A percentile compares a stretch with the other conserved stretches of the same genome.
phyloP scores from a whole-genome alignment of 1,140 invertebrate genomes.

The Spodoptera frugiperda region DNA sequence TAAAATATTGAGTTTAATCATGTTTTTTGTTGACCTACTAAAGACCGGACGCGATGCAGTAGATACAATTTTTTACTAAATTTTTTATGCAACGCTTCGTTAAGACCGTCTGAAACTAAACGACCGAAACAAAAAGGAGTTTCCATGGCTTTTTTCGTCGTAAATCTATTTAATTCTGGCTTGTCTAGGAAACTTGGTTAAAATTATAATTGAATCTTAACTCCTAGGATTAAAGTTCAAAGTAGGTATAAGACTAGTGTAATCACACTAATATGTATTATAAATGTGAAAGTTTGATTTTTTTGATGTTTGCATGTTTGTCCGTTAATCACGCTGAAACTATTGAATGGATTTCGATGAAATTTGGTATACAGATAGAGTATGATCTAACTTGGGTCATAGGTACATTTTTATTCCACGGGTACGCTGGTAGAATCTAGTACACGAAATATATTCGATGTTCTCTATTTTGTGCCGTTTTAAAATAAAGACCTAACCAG shows the following conservation, averaged over 20 bases:
- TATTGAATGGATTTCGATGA: too few relatives aligned
- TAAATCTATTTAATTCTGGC: neutral
- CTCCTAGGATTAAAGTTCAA: neutral
- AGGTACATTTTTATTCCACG: too few relatives aligned
- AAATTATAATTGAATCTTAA: conserved; percentile 10
- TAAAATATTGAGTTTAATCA: neutral
- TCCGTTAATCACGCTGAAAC: too few relatives aligned
- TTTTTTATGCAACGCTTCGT: conserved; percentile 49
- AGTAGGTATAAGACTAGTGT: too few relatives aligned
- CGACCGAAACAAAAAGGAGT: conserved; percentile 38
- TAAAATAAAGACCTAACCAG: neutral
- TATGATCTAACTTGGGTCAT: too few relatives aligned
- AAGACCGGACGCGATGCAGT: conserved; percentile 29
- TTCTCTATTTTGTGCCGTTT: neutral
- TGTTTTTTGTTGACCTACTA: conserved; percentile 27
- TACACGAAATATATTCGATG: neutral
- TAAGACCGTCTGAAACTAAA: conserved; percentile 56
- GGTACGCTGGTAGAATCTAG: too few relatives aligned
- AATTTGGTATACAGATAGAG: too few relatives aligned
- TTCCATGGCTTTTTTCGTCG: conserved; percentile 30
- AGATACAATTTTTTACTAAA: neutral
- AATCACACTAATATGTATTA: too few relatives aligned
- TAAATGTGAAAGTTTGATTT: too few relatives aligned
- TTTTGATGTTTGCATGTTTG: too few relatives aligned
- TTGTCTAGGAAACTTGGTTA: conserved; percentile 32